phyloP scores from a whole-genome alignment of 1,140 invertebrate genomes.

The Orius insidiosus region DNA sequence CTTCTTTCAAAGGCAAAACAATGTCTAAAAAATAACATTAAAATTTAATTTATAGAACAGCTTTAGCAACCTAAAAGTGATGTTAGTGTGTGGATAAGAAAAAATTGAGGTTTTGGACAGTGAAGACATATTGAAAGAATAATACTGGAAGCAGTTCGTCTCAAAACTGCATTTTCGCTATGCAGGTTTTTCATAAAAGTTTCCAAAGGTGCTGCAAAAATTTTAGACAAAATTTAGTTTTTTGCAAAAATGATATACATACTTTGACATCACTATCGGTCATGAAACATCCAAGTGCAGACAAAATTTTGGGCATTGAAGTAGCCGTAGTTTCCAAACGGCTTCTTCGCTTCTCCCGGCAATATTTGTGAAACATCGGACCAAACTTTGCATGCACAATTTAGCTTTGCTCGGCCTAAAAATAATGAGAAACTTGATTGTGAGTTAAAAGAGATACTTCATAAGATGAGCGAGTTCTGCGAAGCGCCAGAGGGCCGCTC shows the following conservation, averaged over 20 bases:
- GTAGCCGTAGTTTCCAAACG: constrained; percentile 50
- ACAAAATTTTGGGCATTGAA: constrained; percentile 48
- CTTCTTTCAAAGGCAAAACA: constrained; percentile 33
- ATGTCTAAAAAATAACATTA: constrained; percentile 29
- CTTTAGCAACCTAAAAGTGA: constrained; percentile 25
- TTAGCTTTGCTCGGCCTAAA: constrained; percentile 52
- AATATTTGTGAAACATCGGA: constrained; percentile 50
- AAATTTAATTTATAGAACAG: constrained; percentile 5
- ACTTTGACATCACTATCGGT: constrained; percentile 58
- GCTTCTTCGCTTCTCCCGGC: constrained; percentile 48
- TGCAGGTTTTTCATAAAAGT: constrained; percentile 45
- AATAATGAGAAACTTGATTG: constrained; percentile 1
- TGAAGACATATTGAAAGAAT: constrained; percentile 43
- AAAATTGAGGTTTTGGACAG: constrained; percentile 40
- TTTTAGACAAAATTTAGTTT: constrained; percentile 8
- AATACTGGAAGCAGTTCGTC: constrained; percentile 44
- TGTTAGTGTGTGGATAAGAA: constrained; percentile 38
- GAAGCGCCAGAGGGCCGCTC: constrained; percentile 57
- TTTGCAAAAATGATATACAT: constrained; percentile 13
- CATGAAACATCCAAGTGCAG: constrained; percentile 49
- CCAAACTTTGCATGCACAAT: constrained; percentile 52
- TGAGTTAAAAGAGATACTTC: constrained; percentile 19
- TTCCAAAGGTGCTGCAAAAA: constrained; percentile 38
- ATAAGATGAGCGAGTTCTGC: constrained; percentile 47
- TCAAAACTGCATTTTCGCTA: constrained; percentile 36